Evolutionary conservation across 1,140 invertebrate species (phyloP), one percentile per base, ranked within the genome.

Genomic region (Brachionus rotundiformis): DNA sequence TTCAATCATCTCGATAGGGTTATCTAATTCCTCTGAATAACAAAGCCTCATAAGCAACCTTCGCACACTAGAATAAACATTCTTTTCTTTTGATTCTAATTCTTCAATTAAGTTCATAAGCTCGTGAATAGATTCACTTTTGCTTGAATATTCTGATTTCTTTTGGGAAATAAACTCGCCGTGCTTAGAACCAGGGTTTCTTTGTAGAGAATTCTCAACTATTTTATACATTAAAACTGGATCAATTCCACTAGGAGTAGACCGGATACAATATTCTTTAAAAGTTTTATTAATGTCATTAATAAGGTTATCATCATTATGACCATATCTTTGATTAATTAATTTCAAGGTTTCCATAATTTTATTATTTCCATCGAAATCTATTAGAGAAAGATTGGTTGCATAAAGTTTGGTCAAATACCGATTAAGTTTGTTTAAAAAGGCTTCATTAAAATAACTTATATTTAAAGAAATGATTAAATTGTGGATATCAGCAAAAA

Each of bases 401-500:
- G 31, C 29, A 16, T 36, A 71, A 36, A 71, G 36, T 6, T 36
- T 36, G 3, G 19, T 71, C 33, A 36, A 36, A 71, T 7, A 71
- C 7, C 19, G 10, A 36, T 71, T 31, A 3, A 71, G 10, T 36
- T 39, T 71, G 31, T 3, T 36, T 16, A 71, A 6, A 16, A 71
- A 36, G 11, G 11, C 3, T 19, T 71, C 31, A 36, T 71, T 33
- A 33, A 71, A 36, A 36, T 33, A n/a, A 36, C 3, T 71, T 36
- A 71, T 25, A 71, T 71, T 71, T 71, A 71, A 36, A 16, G 29
- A 36, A 33, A 5, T n/a, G 11, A 71, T 71, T 71, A 71, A 71
- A 71, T 36, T 13, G 13, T 31, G 13, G 8, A 71, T 36, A 19
- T 71, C 65, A 7, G 16, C 65, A 71, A 71, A 71, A 71, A 36